Conservation (phyloP, 2,113 vertebrate genomes). For the Madoqua kirkii region DNA sequence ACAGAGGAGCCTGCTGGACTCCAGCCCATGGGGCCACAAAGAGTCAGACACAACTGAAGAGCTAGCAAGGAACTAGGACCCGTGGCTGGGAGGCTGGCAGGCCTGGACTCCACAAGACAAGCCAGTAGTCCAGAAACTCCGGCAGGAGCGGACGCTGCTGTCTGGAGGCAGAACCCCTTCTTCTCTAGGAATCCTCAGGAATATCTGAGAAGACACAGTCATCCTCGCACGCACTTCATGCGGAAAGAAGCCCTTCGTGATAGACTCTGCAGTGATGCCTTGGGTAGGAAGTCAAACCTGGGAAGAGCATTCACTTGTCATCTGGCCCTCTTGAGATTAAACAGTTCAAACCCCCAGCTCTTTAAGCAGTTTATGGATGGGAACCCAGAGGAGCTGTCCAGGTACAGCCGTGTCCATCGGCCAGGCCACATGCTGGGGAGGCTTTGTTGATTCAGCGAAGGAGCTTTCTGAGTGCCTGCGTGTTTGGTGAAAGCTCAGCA, state of each 20-base stretch:
- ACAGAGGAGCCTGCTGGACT: neutral
- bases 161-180: too few relatives aligned
- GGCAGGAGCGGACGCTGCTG: rapidly evolving
- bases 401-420: neutral
- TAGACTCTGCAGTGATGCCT: rapidly evolving
- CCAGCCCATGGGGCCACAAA: neutral
- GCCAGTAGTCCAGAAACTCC: neutral
- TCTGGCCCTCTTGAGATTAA: neutral
- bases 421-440: neutral
- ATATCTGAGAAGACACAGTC: neutral
- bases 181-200: neutral
- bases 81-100: rapidly evolving
- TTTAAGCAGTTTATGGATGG: neutral
- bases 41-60: neutral
- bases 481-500: slow-evolving; percentile 50
- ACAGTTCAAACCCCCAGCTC: neutral
- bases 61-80: neutral
- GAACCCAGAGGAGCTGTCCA: neutral
- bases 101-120: neutral
- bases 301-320: neutral
- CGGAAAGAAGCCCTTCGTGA: rapidly evolving
- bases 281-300: rapidly evolving
- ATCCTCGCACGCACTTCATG: neutral
- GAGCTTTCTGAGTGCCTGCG: slow-evolving; percentile 54
- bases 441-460: slow-evolving; percentile 64